A percentile compares a stretch with the other conserved stretches of the same genome.
Evolutionary conservation across 2,888 invertebrate species (phyloP).

Genomic region (Fabriciana adippe): DNA sequence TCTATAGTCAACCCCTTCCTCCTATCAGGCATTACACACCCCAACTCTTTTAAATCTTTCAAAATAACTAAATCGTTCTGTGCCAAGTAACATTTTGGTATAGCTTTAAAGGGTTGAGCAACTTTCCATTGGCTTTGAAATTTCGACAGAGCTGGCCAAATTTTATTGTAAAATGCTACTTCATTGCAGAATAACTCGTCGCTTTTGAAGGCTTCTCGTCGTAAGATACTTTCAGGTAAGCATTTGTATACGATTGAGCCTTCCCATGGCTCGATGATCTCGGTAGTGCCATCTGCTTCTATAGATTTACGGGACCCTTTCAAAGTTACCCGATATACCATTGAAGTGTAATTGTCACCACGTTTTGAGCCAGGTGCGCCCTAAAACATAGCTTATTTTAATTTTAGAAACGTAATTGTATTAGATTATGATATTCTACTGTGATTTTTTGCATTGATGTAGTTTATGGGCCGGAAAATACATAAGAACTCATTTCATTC

Average conservation of each 20-base stretch:
- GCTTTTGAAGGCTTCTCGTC: constrained; percentile 87
- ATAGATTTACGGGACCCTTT: constrained; percentile 72
- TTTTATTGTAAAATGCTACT: constrained; percentile 87
- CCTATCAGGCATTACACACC: constrained; percentile 85
- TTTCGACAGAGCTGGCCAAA: constrained; percentile 84
- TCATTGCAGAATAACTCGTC: constrained; percentile 87
- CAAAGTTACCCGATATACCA: constrained; percentile 85
- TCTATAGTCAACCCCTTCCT: constrained; percentile 82
- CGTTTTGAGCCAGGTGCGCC: constrained; percentile 87
- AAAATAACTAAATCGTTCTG: constrained; percentile 80
- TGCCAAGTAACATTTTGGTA: constrained; percentile 84
- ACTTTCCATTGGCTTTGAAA: constrained; percentile 79
- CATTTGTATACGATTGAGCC: constrained; percentile 87
- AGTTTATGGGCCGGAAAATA: no score
- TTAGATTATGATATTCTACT: not conserved
- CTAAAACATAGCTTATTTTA: constrained; percentile 51
- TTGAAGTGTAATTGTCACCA: constrained; percentile 89
- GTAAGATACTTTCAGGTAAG: constrained; percentile 84
- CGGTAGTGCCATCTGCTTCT: constrained; percentile 56
- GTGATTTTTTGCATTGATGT: no score
- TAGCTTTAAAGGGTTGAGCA: constrained; percentile 74
- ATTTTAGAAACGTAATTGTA: not conserved
- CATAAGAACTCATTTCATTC: no score
- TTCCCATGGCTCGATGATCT: constrained; percentile 80
- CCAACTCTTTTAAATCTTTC: constrained; percentile 83